Evolutionary conservation across 1,140 invertebrate genomes (phyloP).

Genomic region (Bombus confusus): DNA sequence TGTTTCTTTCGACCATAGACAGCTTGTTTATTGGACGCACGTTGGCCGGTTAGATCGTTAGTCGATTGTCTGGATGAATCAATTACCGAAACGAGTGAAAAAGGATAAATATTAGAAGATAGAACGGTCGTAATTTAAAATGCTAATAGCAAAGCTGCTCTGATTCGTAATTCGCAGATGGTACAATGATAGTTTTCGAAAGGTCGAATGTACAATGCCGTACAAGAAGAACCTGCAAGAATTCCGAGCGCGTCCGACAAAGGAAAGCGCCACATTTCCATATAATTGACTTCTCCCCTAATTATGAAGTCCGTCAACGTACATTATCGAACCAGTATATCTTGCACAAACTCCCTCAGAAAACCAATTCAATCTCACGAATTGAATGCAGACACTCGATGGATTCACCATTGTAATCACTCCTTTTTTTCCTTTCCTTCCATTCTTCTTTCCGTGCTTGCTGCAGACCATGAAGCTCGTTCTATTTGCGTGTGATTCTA

Average conservation of each 20-base stretch:
- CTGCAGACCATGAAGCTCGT: not conserved
- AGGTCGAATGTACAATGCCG: too few relatives aligned
- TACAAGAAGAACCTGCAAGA: constrained; percentile 19
- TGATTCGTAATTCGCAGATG: not conserved
- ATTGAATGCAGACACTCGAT: constrained; percentile 27
- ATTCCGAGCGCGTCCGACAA: constrained; percentile 26
- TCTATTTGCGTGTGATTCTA: constrained; percentile 20
- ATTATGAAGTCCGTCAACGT: constrained; percentile 51
- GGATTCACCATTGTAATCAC: constrained; percentile 38
- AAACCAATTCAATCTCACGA: constrained; percentile 36
- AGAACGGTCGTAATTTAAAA: not conserved
- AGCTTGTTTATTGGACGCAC: not conserved
- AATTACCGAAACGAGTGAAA: too few relatives aligned
- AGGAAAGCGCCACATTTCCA: constrained; percentile 28
- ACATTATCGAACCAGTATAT: constrained; percentile 42
- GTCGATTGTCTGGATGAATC: too few relatives aligned
- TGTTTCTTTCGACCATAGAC: not conserved
- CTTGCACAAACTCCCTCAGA: constrained; percentile 24
- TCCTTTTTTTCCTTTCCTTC: not conserved
- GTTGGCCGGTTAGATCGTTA: not conserved
- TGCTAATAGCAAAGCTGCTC: not conserved
- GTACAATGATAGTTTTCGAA: not conserved
- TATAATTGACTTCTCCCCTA: constrained; percentile 49
- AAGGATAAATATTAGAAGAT: not conserved
- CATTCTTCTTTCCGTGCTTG: not conserved